Percentiles rank a stretch among this genome's conserved stretches.
These are phyloP conservation scores for Polyommatus iphigenia DNA, from an alignment of 2,888 invertebrate genomes.

Conservation along the genomic window DNA sequence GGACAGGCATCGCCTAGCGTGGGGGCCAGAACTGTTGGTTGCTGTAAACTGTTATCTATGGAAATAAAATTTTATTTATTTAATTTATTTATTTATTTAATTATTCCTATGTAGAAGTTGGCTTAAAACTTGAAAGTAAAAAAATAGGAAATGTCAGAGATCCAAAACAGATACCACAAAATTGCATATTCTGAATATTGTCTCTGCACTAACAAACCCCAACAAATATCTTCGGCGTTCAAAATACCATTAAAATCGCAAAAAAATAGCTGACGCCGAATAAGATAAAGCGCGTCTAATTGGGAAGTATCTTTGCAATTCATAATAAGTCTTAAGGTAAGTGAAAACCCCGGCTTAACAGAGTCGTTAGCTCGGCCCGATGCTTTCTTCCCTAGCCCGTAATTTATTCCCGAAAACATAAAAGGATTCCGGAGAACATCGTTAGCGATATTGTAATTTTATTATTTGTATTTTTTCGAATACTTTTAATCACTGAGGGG, in stretches of 20 bases:
- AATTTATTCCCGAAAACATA: conserved; percentile 78
- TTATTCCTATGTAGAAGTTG: too few species aligned
- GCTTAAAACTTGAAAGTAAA: background rate
- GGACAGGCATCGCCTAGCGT: too few species aligned
- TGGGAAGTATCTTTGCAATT: conserved; percentile 43
- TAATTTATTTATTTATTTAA: too few species aligned
- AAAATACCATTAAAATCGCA: background rate
- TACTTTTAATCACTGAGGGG: conserved; percentile 77
- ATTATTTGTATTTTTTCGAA: conserved; percentile 80
- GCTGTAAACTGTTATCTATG: too few species aligned
- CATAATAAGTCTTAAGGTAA: conserved; percentile 48
- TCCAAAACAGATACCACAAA: background rate
- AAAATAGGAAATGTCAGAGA: background rate
- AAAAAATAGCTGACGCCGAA: conserved; percentile 6
- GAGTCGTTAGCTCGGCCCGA: conserved; percentile 63
- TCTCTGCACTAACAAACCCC: background rate
- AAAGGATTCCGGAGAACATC: conserved; percentile 75
- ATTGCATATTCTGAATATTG: conserved; percentile 11
- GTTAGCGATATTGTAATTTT: conserved; percentile 82
- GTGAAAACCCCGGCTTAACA: conserved; percentile 55
- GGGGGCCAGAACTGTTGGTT: too few species aligned
- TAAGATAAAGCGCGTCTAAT: conserved; percentile 27
- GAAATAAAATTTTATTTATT: too few species aligned
- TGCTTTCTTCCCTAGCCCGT: conserved; percentile 65
- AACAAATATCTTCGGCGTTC: background rate